phyloP scores from a whole-genome alignment of 2,113 vertebrate genomes.

The Thermophis baileyi region DNA sequence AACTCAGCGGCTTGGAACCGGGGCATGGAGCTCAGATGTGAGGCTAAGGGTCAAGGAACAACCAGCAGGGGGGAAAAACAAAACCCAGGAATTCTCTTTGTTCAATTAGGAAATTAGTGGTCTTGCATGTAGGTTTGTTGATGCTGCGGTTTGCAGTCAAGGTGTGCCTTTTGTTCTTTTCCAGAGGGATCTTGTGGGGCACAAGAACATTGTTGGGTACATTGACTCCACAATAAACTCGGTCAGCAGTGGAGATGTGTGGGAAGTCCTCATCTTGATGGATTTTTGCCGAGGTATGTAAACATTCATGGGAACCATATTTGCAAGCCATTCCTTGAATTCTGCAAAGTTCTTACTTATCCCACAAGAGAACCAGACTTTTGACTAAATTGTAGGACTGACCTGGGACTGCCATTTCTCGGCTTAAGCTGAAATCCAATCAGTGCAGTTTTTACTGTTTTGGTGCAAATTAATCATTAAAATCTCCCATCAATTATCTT shows the following conservation, averaged over 20 bases:
- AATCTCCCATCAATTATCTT: neutral
- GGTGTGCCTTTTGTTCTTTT: neutral
- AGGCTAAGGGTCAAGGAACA: neutral
- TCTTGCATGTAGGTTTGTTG: neutral
- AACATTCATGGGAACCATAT: fast-evolving
- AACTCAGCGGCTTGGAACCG: neutral
- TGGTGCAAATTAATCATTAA: neutral
- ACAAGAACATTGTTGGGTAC: constrained; percentile 97
- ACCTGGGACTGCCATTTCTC: neutral
- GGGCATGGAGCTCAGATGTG: neutral
- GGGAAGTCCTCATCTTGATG: constrained; percentile 98
- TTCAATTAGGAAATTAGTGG: neutral
- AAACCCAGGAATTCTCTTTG: neutral
- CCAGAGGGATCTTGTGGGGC: constrained; percentile 90
- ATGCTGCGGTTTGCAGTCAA: neutral
- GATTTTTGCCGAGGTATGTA: constrained; percentile 93
- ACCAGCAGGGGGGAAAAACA: neutral
- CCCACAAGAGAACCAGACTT: neutral
- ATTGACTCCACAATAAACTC: constrained; percentile 93
- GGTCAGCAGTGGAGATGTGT: constrained; percentile 90
- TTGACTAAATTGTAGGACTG: neutral
- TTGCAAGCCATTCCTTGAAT: neutral
- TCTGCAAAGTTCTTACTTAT: neutral
- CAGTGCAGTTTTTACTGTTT: neutral
- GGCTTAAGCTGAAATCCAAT: neutral